Evolutionary conservation across 2,888 invertebrate genomes (phyloP).

Genomic region (Proisotoma minuta): DNA sequence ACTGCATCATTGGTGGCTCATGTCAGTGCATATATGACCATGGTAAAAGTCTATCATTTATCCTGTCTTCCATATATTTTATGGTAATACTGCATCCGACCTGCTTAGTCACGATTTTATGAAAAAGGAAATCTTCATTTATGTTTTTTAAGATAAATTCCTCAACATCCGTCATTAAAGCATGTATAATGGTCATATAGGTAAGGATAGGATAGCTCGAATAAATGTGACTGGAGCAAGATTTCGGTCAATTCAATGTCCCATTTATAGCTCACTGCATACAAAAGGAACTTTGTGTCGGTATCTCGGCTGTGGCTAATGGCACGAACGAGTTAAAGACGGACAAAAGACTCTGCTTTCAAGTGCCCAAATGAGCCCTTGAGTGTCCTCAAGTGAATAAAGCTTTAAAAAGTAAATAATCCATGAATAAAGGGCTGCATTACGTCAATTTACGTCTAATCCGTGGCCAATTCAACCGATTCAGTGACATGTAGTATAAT

Average conservation of each 20-base stretch:
- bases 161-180: background rate
- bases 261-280: background rate
- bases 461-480: constrained; percentile 12
- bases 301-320: background rate
- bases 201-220: background rate
- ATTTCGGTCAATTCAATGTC: background rate
- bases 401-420: constrained; percentile 14
- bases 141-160: constrained; percentile 11
- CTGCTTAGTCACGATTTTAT: constrained; percentile 17
- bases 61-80: background rate
- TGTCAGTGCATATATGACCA: constrained; percentile 7
- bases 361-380: constrained; percentile 5
- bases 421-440: constrained; percentile 16
- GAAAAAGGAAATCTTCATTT: constrained; percentile 17
- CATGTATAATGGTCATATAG: background rate
- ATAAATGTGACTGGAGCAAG: background rate
- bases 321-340: constrained; percentile 5
- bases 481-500: background rate
- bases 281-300: background rate
- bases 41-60: constrained; percentile 15
- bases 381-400: background rate
- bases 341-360: background rate
- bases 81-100: background rate
- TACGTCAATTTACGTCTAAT: background rate
- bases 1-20: background rate